Conservation (phyloP, 2,888 invertebrate species). For the Rhingia campestris region DNA sequence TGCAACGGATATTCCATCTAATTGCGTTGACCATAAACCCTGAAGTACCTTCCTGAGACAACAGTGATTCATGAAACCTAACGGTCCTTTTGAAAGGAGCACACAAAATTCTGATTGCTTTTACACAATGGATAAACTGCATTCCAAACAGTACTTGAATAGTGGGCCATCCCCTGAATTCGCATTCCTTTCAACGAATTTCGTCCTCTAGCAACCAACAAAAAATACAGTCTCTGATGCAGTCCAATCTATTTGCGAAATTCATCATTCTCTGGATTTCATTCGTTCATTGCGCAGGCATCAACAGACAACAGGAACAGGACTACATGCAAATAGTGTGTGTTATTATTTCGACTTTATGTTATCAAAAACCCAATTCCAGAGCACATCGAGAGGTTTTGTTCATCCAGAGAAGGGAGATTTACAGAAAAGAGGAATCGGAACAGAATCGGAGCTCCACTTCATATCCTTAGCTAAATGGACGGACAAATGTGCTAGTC, state of each 20-base stretch:
- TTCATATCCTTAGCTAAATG: constrained; percentile 28
- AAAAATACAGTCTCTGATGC: background rate
- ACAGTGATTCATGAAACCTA: background rate
- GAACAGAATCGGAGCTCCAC: background rate
- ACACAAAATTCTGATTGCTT: constrained; percentile 18
- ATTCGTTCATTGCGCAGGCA: constrained; percentile 35
- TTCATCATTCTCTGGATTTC: constrained; percentile 49
- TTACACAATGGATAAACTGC: constrained; percentile 13
- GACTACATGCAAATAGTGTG: background rate
- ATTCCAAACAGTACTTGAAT: background rate
- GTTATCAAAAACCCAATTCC: constrained; percentile 58
- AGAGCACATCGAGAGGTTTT: background rate
- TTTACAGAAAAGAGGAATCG: background rate
- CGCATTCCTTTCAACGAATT: constrained; percentile 26
- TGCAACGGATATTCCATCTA: background rate
- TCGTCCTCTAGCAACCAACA: background rate
- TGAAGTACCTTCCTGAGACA: background rate
- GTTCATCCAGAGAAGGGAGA: background rate
- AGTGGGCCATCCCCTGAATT: constrained; percentile 1
- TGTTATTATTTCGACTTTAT: constrained; percentile 48
- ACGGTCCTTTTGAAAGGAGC: background rate
- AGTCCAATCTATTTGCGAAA: constrained; percentile 36
- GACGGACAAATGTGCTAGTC: constrained; percentile 53
- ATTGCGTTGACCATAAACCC: no score
- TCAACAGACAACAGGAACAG: constrained; percentile 3